phyloP scores from a whole-genome alignment of 2,113 vertebrate species.

The Raphicerus campestris region DNA sequence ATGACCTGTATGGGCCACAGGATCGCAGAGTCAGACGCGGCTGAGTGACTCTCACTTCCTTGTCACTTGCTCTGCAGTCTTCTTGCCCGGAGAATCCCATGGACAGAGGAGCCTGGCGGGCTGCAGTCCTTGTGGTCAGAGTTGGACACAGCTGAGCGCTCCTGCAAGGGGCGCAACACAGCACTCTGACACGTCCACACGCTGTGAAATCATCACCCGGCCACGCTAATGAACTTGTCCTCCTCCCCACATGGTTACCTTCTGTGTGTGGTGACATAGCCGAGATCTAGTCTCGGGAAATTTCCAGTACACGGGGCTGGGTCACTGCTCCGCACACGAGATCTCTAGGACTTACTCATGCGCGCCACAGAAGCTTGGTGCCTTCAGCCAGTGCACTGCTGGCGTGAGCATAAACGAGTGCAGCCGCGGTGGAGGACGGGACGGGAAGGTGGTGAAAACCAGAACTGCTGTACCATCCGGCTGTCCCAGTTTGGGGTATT shows the following conservation, averaged over 20 bases:
- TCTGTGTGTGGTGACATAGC: accelerated
- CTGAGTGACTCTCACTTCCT: too few species aligned
- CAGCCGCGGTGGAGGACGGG: accelerated
- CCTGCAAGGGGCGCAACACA: accelerated
- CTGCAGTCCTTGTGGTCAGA: background rate
- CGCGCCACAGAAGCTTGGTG: accelerated
- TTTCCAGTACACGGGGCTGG: accelerated
- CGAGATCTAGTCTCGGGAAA: accelerated
- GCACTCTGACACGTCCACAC: accelerated
- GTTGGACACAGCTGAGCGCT: background rate
- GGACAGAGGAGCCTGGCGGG: background rate
- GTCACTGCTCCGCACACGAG: accelerated
- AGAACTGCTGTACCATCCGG: accelerated
- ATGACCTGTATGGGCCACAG: too few species aligned
- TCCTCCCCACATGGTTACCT: accelerated
- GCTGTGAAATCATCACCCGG: accelerated
- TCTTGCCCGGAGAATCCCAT: background rate
- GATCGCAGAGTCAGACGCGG: too few species aligned
- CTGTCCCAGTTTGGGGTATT: background rate
- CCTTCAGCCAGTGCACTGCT: accelerated
- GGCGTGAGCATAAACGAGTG: accelerated
- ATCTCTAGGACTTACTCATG: accelerated
- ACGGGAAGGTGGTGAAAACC: background rate
- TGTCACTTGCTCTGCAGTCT: too few species aligned
- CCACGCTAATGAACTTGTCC: accelerated